Evolutionary conservation across 1,140 invertebrate genomes (phyloP), one percentile per base, ranked within the genome.

Genomic region (Harlomillsia oculata): DNA sequence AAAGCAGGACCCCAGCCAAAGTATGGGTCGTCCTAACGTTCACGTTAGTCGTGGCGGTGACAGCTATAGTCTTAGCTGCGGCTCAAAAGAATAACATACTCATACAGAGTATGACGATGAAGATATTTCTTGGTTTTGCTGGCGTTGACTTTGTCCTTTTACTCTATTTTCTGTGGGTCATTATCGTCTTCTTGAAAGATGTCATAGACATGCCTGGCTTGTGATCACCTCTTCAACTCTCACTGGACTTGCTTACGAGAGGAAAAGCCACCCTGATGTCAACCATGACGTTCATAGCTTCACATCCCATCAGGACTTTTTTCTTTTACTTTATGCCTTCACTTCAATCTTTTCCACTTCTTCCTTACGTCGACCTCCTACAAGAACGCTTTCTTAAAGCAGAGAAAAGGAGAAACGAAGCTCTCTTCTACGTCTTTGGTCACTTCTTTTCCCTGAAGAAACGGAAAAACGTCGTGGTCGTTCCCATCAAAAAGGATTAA

Each of bases 141-240:
- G 60, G 53, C 16, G 45, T 65, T 18, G 64, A 65, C 52, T 65
- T 65, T 56, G 20, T 62, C 30, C 52, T 62, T 14, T 45, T 65
- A n/a, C 57, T 65, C 49, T 65, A 65, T 30, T 65, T 65, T 52
- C 60, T 65, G 14, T 65, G 64, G 64, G 64, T 65, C 20, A 62
- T 65, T 30, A 65, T 65, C 28, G 64, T 65, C 29, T 65, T 54
- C 20, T 60, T 62, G 4, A 60, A 61, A 34, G 62, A 64, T 32
- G 55, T 34, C 5, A 60, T 55, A 20, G 58, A 55, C 46, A 55
- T 55, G 58, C 58, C 40, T 40, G 43, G 43, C 32, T 40, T 40
- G 39, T 13, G 5, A 40, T 18, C n/a, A 9, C n/a, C n/a, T 34
- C 8, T 34, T 9, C 32, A 34, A 9, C n/a, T 34, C n/a, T 34